These are phyloP conservation scores for Leptobrachium leishanense DNA, from an alignment of 2,113 vertebrate genomes.

Conservation along the genomic window DNA sequence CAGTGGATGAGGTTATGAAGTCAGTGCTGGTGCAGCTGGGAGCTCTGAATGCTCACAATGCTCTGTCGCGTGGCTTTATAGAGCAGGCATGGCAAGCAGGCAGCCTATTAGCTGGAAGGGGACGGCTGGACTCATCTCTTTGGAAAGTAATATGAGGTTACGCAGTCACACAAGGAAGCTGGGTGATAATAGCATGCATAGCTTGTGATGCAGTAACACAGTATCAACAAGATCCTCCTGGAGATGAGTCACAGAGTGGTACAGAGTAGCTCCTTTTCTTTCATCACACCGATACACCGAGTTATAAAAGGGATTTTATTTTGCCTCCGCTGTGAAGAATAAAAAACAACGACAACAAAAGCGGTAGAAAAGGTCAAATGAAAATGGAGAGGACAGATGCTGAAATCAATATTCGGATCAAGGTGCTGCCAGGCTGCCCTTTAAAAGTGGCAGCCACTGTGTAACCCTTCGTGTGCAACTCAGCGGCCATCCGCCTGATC, in stretches of 20 bases:
- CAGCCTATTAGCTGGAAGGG: constrained; percentile 18
- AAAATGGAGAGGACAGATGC: too few relatives aligned
- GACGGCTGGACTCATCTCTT: neutral
- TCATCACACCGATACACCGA: too few relatives aligned
- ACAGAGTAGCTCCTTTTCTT: too few relatives aligned
- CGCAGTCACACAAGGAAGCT: constrained; percentile 17
- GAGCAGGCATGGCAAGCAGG: neutral
- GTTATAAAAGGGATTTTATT: too few relatives aligned
- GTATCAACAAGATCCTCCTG: neutral
- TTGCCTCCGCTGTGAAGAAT: neutral
- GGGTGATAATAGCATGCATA: constrained; percentile 5
- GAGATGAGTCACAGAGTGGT: neutral
- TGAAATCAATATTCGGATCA: too few relatives aligned
- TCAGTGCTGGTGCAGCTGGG: neutral
- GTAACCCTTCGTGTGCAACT: too few relatives aligned
- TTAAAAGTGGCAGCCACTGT: too few relatives aligned
- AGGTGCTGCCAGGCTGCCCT: too few relatives aligned
- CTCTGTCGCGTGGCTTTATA: constrained; percentile 28
- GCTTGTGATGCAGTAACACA: neutral
- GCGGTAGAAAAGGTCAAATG: too few relatives aligned
- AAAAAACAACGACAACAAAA: neutral
- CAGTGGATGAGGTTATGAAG: neutral
- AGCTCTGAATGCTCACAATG: constrained; percentile 7
- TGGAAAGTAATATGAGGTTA: constrained; percentile 25
- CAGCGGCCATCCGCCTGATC: too few relatives aligned